Conservation (phyloP, 2,888 invertebrate species). For the Mamestra brassicae region DNA sequence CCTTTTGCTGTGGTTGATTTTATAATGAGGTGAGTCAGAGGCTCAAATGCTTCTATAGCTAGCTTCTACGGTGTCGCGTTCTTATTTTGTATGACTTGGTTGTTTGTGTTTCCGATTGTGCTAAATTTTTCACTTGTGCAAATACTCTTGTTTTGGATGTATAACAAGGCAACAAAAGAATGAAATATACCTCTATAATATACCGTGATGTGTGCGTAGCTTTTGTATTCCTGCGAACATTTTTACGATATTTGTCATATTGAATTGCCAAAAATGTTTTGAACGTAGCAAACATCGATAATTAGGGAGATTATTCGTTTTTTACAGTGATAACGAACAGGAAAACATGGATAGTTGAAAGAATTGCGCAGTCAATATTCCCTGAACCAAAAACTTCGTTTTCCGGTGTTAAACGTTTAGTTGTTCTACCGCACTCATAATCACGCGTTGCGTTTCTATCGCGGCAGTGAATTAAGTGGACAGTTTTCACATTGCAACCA, state of each 20-base stretch:
- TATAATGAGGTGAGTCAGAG: conserved; percentile 18
- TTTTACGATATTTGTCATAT: background rate
- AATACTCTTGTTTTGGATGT: conserved; percentile 31
- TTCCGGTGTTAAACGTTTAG: conserved; percentile 16
- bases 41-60: background rate
- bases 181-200: conserved; percentile 4
- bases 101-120: conserved; percentile 26
- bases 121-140: conserved; percentile 53
- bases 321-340: background rate
- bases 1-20: conserved; percentile 20
- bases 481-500: conserved; percentile 39
- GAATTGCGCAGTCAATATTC: background rate
- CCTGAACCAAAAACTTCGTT: background rate
- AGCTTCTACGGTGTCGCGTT: conserved; percentile 1
- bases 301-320: background rate
- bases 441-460: conserved; percentile 19
- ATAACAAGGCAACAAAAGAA: conserved; percentile 37
- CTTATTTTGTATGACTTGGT: conserved; percentile 15
- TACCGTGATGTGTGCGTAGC: background rate
- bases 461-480: conserved; percentile 19
- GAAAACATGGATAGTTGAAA: conserved; percentile 4
- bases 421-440: conserved; percentile 18
- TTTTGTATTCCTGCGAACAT: conserved; percentile 4
- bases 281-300: background rate
- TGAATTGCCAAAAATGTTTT: background rate